A percentile compares a stretch with the other conserved stretches of the same genome.
Conservation (phyloP, 1,140 invertebrate species). For the Psix sp. region DNA sequence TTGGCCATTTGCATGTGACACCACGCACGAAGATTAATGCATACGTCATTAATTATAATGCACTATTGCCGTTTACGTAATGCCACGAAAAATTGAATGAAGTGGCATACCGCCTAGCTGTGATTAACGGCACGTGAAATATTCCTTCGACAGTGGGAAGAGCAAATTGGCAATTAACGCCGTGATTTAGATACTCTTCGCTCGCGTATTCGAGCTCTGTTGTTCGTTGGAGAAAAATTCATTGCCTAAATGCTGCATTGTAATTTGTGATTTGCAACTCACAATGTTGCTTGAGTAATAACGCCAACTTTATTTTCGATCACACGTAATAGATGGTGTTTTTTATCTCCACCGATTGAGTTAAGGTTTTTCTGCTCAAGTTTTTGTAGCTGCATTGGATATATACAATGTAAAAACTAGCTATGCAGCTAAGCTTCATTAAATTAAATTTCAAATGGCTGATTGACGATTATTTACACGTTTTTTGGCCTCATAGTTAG, state of each 20-base stretch:
- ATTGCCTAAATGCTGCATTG: slow-evolving; percentile 25
- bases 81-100: slow-evolving; percentile 59
- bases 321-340: slow-evolving; percentile 11
- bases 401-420: too few species aligned
- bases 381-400: too few species aligned
- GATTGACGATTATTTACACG: too few species aligned
- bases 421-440: too few species aligned
- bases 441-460: too few species aligned
- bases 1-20: slow-evolving; percentile 56
- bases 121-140: slow-evolving; percentile 60
- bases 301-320: slow-evolving; percentile 5
- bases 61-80: slow-evolving; percentile 57
- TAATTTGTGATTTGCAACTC: slow-evolving; percentile 34
- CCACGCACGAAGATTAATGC: slow-evolving; percentile 52
- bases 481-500: too few species aligned
- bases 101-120: slow-evolving; percentile 49
- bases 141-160: slow-evolving; percentile 58
- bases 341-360: too few species aligned
- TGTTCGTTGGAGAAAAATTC: slow-evolving; percentile 38
- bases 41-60: slow-evolving; percentile 57
- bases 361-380: too few species aligned
- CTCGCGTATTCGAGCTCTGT: slow-evolving; percentile 43
- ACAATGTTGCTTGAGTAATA: slow-evolving; percentile 5
- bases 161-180: slow-evolving; percentile 61
- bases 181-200: slow-evolving; percentile 53